Evolutionary conservation across 2,888 invertebrate genomes (phyloP).

Genomic region (Dilophus febrilis): DNA sequence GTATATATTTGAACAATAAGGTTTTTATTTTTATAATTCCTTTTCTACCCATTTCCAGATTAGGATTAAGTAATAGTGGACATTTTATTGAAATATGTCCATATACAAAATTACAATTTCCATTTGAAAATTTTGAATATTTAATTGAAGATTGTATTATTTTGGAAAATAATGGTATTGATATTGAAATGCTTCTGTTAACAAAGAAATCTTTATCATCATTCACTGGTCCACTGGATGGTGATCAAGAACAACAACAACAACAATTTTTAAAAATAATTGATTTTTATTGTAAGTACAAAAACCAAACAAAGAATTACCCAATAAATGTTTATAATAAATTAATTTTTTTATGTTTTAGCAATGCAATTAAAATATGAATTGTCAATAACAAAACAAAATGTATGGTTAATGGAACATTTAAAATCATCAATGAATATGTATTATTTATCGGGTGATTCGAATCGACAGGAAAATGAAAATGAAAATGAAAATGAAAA

Average conservation of each 20-base stretch:
- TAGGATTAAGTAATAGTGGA: conserved; percentile 22
- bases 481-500: too few species aligned
- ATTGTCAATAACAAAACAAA: conserved; percentile 17
- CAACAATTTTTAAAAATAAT: conserved; percentile 23
- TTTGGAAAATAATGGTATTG: conserved; percentile 23
- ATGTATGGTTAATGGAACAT: conserved; percentile 26
- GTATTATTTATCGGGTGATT: conserved; percentile 22
- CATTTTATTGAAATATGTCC: conserved; percentile 25
- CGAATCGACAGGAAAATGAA: too few species aligned
- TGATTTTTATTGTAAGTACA: conserved; percentile 26
- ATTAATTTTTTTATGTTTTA: conserved; percentile 11
- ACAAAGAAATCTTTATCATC: conserved; percentile 10
- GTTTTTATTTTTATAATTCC: not conserved
- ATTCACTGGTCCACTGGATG: too few species aligned
- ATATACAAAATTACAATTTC: conserved; percentile 16
- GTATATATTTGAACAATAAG: too few species aligned
- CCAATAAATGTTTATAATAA: too few species aligned
- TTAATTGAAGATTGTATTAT: conserved; percentile 24
- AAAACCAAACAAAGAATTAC: too few species aligned
- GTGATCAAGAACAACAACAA: too few species aligned
- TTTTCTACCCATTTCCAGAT: conserved; percentile 13
- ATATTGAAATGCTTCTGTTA: conserved; percentile 24
- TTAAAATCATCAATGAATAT: conserved; percentile 26
- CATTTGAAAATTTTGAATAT: not conserved
- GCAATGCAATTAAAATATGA: conserved; percentile 24